These are phyloP conservation scores for Metellina segmentata DNA, from an alignment of 2,888 invertebrate genomes.

Conservation along the genomic window DNA sequence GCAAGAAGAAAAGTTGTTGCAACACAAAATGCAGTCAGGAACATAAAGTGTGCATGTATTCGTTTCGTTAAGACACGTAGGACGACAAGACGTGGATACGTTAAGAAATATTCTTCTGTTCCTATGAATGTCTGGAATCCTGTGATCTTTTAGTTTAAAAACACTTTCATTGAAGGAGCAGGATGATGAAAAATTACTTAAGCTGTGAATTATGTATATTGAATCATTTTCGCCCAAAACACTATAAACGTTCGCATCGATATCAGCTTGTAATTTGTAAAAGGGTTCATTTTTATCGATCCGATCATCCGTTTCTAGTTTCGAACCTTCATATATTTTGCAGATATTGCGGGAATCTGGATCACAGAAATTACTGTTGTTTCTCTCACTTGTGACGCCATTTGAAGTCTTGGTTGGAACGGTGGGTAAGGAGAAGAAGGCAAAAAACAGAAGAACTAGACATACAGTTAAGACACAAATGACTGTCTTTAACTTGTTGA, in stretches of 20 bases:
- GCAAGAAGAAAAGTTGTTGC: no score
- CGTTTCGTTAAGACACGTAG: neutral
- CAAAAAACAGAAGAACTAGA: neutral
- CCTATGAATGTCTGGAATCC: no score
- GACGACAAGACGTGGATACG: neutral
- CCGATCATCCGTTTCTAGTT: neutral
- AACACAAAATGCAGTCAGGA: no score
- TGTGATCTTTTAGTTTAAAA: no score
- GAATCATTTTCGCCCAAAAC: neutral
- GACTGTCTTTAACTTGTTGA: conserved; percentile 20
- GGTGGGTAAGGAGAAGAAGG: neutral
- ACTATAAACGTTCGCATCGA: neutral
- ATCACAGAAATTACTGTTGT: neutral
- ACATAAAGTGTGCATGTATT: neutral
- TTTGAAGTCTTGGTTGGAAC: neutral
- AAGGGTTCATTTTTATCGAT: neutral
- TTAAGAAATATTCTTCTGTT: no score
- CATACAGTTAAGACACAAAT: neutral
- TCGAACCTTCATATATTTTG: neutral
- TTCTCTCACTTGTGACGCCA: neutral
- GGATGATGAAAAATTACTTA: no score
- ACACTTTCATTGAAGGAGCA: no score
- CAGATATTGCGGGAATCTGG: neutral
- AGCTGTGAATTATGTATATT: no score
- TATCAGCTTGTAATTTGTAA: neutral